Evolutionary conservation across 2,888 invertebrate species (phyloP).

Genomic region (Tanytarsus gracilentus): DNA sequence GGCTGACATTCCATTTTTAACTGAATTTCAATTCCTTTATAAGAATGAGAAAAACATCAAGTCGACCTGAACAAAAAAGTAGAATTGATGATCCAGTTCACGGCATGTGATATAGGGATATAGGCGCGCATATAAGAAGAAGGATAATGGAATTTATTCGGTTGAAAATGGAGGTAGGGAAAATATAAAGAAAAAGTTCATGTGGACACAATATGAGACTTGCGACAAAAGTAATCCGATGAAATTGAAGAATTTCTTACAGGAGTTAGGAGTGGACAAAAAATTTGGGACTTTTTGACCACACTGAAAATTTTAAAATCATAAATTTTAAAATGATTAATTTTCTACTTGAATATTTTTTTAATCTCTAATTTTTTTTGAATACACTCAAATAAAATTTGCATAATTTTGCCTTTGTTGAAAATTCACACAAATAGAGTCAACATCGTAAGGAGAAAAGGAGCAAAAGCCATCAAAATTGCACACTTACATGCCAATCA

Average conservation of each 20-base stretch:
- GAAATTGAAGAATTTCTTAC: too few species aligned
- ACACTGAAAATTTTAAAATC: too few species aligned
- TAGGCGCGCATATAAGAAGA: neutral
- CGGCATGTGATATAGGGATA: slow-evolving; percentile 11
- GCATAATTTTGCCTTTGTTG: too few species aligned
- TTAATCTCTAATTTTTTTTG: too few species aligned
- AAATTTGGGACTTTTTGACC: too few species aligned
- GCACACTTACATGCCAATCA: slow-evolving; percentile 20
- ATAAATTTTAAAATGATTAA: too few species aligned
- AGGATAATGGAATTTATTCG: neutral
- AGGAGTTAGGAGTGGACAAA: neutral
- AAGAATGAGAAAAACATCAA: neutral
- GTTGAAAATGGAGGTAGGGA: neutral
- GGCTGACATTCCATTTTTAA: neutral
- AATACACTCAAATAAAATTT: too few species aligned
- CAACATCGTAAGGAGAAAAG: too few species aligned
- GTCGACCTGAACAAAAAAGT: slow-evolving; percentile 7
- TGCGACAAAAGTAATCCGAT: too few species aligned
- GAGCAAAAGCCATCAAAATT: too few species aligned
- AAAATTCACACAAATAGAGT: too few species aligned
- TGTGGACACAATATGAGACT: slow-evolving; percentile 18
- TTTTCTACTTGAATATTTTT: too few species aligned
- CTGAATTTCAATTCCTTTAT: neutral
- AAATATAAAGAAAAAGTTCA: neutral
- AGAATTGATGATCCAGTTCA: slow-evolving; percentile 12